phyloP scores from a whole-genome alignment of 2,888 invertebrate species.

The Sympetrum striolatum region DNA sequence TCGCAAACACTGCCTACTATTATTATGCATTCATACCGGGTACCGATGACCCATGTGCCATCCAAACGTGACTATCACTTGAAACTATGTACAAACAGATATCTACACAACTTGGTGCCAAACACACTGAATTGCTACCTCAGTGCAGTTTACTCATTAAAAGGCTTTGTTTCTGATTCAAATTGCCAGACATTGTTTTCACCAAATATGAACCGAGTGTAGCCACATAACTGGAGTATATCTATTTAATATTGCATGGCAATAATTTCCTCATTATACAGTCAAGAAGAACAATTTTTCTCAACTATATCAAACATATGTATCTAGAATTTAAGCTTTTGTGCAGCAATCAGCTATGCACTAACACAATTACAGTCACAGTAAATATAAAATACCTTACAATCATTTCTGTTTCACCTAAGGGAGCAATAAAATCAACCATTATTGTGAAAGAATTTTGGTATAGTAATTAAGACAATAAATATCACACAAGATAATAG shows the following conservation, averaged over 20 bases:
- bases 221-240: conserved; percentile 23
- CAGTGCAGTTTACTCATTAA: not conserved
- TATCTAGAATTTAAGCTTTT: conserved; percentile 23
- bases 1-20: not conserved
- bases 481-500: not conserved
- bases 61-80: conserved; percentile 17
- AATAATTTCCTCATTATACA: conserved; percentile 19
- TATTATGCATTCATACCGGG: not conserved
- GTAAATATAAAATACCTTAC: not conserved
- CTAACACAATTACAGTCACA: not conserved
- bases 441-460: not conserved
- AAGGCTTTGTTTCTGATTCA: not conserved
- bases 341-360: conserved; percentile 11
- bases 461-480: not conserved
- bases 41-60: conserved; percentile 7
- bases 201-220: conserved; percentile 31
- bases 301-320: conserved; percentile 17
- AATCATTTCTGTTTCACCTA: not conserved
- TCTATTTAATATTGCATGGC: conserved; percentile 42
- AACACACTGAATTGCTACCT: not conserved
- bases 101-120: conserved; percentile 17
- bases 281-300: conserved; percentile 37
- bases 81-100: not conserved
- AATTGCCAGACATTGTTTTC: not conserved
- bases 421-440: not conserved